Percentiles rank a stretch among this genome's conserved stretches.
Evolutionary conservation across 92 coral and sea anemone genomes (phyloP).

Genomic region (Bergia puertoricense): DNA sequence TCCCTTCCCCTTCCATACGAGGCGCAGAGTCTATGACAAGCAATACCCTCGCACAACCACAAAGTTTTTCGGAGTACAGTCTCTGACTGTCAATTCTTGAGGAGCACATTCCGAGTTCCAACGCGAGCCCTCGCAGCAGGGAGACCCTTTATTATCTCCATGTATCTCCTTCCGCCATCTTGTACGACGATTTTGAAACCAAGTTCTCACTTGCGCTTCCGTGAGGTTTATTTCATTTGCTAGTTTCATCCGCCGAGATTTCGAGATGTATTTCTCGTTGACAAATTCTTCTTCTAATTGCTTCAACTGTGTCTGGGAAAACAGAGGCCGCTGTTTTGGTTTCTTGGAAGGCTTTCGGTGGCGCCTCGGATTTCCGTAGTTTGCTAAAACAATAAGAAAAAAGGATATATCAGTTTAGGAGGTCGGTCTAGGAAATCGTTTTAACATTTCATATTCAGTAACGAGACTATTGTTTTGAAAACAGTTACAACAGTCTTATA

Average conservation of each 20-base stretch:
- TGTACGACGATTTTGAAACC: constrained; percentile 92
- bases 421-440: no score
- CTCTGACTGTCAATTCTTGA: constrained; percentile 13
- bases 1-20: no score
- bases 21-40: constrained; percentile 30
- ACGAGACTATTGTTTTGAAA: no score
- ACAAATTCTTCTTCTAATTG: constrained; percentile 82
- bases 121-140: constrained; percentile 43
- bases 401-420: neutral
- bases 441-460: neutral
- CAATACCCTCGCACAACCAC: constrained; percentile 79
- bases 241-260: constrained; percentile 78
- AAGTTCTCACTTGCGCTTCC: constrained; percentile 88
- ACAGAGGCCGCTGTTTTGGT: constrained; percentile 87
- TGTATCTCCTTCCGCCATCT: constrained; percentile 91
- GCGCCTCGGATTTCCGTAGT: constrained; percentile 71
- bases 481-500: no score
- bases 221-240: constrained; percentile 79
- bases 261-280: constrained; percentile 86
- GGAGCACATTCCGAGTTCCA: constrained; percentile 36
- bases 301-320: constrained; percentile 81
- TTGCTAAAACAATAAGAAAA: constrained; percentile 53
- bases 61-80: constrained; percentile 45
- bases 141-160: constrained; percentile 54
- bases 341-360: constrained; percentile 78